Evolutionary conservation across 1,140 invertebrate species (phyloP), one percentile per base, ranked within the genome.

Genomic region (Galendromus occidentalis): DNA sequence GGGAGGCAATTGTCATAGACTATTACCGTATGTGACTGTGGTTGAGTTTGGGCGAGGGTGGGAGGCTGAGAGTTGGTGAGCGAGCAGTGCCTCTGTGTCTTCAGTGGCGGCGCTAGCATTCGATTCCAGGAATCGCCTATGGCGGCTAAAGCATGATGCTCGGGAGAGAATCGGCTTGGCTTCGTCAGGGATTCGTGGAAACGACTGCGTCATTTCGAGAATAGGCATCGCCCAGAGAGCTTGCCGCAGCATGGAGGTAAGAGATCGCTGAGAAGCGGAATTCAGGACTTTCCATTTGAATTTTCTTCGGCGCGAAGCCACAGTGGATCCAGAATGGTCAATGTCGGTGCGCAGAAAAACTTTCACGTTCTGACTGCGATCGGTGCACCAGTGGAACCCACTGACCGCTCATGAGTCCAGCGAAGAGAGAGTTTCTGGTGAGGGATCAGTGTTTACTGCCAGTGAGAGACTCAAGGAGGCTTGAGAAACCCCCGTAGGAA

Each of bases 191-290:
- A 59, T 59, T 59, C 51, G 12, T 59, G 51, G 51, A 59, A 59
- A 4, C 51, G 51, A 33, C n/a, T 33, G 51, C 51, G 51, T 59
- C 51, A 59, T 22, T 59, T 22, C 14, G 4, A 59, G 51, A 14
- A 29, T 22, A 33, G 51, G 14, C 25, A 29, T 25, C 51, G 25
- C 33, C 33, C 33, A 9, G 33, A 6, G 9, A 9, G 20, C 51
- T 59, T 14, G 33, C 51, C n/a, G 51, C 51, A 14, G 51, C 51
- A 59, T 59, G 51, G 51, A 59, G 51, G 51, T 59, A 59, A 59
- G 33, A 33, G 17, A 29, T 47, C 28, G 45, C 28, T 47, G 45
- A 47, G 45, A 22, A 25, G 28, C 20, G 7, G 14, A 47, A 47
- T 25, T 47, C 20, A 14, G 28, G 45, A 22, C 28, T 22, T 22